Base-by-base conservation (phyloP, 2,888 invertebrate genomes). In the Dolichopus griseipennis region DNA sequence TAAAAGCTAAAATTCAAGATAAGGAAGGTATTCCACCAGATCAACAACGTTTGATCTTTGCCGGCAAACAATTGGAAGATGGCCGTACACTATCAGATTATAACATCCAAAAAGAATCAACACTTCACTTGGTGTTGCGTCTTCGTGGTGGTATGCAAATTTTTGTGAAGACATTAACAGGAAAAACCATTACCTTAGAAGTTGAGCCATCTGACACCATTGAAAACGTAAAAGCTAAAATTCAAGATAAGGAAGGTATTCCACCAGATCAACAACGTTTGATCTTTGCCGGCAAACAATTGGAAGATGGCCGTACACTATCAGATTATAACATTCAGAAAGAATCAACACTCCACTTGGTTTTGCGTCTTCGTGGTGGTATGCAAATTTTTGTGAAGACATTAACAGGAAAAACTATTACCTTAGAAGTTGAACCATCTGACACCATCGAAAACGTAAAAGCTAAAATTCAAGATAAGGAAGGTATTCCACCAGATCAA, bases 201-300 rank as follows among this genome's bases (percentile, higher is more conserved):
- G 69, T 69, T 63, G 69, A 69, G 20, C 67, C 69, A 1, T 69
- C 69, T 4, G 69, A 69, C 27, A 69, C 69, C 64, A 69, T 69
- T 37, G 69, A 69, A 65, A 69, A 69, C 61, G 69, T 69, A 0
- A 69, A 69, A 65, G 69, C 69, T 21, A 69, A 69, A 61, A 69
- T 69, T 65, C 69, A 69, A 63, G 69, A 69, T 20, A 69, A 69
- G 37, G 69, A 69, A 27, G 69, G 69, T 41, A 69, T 69, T 22
- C 69, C 69, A 21, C 69, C 69, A 69, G 69, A 69, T 61, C 69
- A 69, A 66, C 69, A 69, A 61, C 69, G 69, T 69, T 69, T 69
- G 66, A 69, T 69, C 61, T 69, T 69, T 33, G 69, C 69, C 18
- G 69, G 69, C 4, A 69, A 69, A 65, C 69, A 69, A 41, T 66